Base-by-base conservation (phyloP, 2,797 vertebrate species). In the Phalanger gymnotis region DNA sequence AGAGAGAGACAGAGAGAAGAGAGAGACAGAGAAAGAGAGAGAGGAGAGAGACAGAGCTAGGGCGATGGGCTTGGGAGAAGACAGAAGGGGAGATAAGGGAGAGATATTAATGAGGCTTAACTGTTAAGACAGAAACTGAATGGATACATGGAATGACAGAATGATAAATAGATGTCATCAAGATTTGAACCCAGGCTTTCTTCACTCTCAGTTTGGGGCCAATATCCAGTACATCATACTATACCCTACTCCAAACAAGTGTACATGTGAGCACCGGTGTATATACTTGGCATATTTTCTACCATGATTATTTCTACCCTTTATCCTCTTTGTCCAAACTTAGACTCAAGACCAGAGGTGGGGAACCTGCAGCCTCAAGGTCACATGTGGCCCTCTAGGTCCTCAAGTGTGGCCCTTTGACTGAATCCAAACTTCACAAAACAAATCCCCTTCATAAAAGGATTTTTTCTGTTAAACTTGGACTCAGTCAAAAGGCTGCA, bases 231-330 rank as follows among this genome's bases (percentile, higher is more conserved):
- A 10, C 16, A 40, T 73, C n/a, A 7, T 40, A 40, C 5, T 73
- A 40, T 16, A 6, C 66, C 16, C 66, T 40, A 73, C 19, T 73
- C n/a, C n/a, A 73, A 40, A 73, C n/a, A 47, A 47, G 55, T 31
- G 6, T 52, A 13, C 27, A 14, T 73, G 14, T 54, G 4, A 56
- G 40, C 34, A 47, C 5, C 47, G 34, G 27, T 11, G 52, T 47
- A 12, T n/a, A 66, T 5, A 61, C 0, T 28, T 34, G 30, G 34
- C 92, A 53, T 19, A 90, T 73, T 54, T 56, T 94, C 14, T 55
- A 56, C 52, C 53, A 91, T 73, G 34, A 93, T 91, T 95, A 95
- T 34, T 54, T 90, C 53, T 96, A 81, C 3, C 14, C 53, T 53
- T 57, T 0, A 47, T 14, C 81, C 28, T 55, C 34, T n/a, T 66